phyloP scores from a whole-genome alignment of 2,113 vertebrate genomes.

The Pungitius pungitius region DNA sequence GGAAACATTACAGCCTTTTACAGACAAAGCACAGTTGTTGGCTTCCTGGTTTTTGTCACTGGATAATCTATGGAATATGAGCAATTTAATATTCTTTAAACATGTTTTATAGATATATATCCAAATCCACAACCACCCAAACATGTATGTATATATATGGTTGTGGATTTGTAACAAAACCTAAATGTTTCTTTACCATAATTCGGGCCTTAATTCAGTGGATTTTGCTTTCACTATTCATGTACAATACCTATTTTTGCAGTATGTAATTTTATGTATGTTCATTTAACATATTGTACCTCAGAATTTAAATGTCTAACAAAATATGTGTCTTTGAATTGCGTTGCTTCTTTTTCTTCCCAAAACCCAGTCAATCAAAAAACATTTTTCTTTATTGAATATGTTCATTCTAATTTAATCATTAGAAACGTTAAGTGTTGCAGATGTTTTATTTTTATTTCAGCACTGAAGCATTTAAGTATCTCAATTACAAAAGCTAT shows the following conservation, averaged over 20 bases:
- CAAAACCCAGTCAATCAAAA: not conserved
- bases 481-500: not conserved
- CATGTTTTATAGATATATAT: not conserved
- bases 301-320: constrained; percentile 33
- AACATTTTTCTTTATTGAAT: not conserved
- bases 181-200: constrained; percentile 15
- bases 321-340: constrained; percentile 27
- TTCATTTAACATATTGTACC: constrained; percentile 32
- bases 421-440: not conserved
- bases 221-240: constrained; percentile 5
- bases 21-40: constrained; percentile 16
- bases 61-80: constrained; percentile 43
- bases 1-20: not conserved
- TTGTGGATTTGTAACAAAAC: constrained; percentile 24
- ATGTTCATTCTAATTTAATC: not conserved
- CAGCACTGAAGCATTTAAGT: not conserved
- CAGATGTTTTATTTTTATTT: not conserved
- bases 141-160: constrained; percentile 16
- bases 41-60: constrained; percentile 21
- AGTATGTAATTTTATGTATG: constrained; percentile 30
- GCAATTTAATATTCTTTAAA: constrained; percentile 36
- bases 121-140: no score
- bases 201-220: not conserved
- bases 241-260: constrained; percentile 39
- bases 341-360: not conserved